Evolutionary conservation across 2,888 invertebrate species (phyloP), one percentile per base, ranked within the genome.

Genomic region (Antheraea assamensis): DNA sequence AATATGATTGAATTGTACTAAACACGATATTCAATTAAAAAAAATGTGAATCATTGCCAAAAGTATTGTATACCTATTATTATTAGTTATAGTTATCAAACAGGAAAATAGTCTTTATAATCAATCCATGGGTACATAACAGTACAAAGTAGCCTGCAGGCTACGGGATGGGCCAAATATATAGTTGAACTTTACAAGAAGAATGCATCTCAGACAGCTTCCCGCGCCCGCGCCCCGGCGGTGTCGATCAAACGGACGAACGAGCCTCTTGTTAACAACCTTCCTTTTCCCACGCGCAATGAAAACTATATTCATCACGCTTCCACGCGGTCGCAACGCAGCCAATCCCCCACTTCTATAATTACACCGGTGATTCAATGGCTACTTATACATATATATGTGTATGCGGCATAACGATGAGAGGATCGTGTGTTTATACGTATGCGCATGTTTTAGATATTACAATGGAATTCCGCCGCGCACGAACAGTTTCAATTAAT

Each of bases 301-400:
- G 75, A 78, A 78, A 82, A 82, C 79, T 88, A 86, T 83, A 78
- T 81, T 85, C 78, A 79, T 92, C 91, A 87, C 86, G 76, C 78
- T 87, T 89, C 75, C 87, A 82, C 92, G 77, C 87, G 81, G 88
- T 92, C 90, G 91, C 93, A 92, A 90, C 93, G 90, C 93, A 94
- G 92, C 93, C 94, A 93, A 94, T 93, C 94, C 94, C 94, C 94
- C 94, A 93, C 94, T 94, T 94, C 93, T 94, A 94, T 94, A 94
- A 94, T 94, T 94, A 94, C 94, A 92, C 89, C 91, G 93, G 93
- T 94, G 94, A 94, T 94, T 94, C 94, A 94, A 94, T 94, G 92
- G 93, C 94, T 92, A 92, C 93, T 92, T 93, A 93, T 93, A 93
- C 89, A 88, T 93, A 91, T 93, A 90, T 86, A 85, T 87, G 87